These are phyloP conservation scores for Cyphomyrmex costatus DNA, from an alignment of 1,140 invertebrate species.

Conservation along the genomic window DNA sequence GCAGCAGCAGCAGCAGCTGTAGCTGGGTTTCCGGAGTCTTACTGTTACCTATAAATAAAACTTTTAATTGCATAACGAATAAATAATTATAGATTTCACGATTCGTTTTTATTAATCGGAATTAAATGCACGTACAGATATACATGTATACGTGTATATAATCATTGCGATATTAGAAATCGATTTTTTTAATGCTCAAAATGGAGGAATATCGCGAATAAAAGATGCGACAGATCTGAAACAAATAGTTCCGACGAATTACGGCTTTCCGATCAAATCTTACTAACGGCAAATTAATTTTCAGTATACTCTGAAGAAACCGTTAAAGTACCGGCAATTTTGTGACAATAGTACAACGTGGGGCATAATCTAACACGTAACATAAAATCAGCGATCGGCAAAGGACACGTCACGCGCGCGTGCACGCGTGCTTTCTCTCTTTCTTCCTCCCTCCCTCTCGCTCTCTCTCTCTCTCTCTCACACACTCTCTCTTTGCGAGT, in stretches of 20 bases:
- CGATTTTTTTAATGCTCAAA: too few relatives aligned
- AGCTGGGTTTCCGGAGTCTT: not conserved
- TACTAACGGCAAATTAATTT: not conserved
- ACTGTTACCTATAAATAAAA: not conserved
- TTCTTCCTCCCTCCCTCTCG: not conserved
- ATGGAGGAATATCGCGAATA: not conserved
- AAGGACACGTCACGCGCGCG: conserved; percentile 48
- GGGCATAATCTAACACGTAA: conserved; percentile 32
- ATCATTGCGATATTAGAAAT: not conserved
- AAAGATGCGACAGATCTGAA: not conserved
- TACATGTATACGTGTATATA: not conserved
- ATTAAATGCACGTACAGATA: not conserved
- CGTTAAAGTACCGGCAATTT: conserved; percentile 40
- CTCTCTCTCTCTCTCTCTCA: not conserved
- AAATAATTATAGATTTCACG: not conserved
- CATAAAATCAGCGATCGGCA: conserved; percentile 38
- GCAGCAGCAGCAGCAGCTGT: too few relatives aligned
- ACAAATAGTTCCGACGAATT: not conserved
- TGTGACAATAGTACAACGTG: conserved; percentile 28
- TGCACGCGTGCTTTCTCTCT: conserved; percentile 35
- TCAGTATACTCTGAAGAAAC: not conserved
- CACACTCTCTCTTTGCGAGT: not conserved
- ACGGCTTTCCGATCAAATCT: not conserved
- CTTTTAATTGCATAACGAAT: not conserved
- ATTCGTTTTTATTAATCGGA: not conserved